These are phyloP conservation scores for Hypocryptadius cinnamomeus DNA, from an alignment of 2,113 vertebrate genomes.

Conservation along the genomic window DNA sequence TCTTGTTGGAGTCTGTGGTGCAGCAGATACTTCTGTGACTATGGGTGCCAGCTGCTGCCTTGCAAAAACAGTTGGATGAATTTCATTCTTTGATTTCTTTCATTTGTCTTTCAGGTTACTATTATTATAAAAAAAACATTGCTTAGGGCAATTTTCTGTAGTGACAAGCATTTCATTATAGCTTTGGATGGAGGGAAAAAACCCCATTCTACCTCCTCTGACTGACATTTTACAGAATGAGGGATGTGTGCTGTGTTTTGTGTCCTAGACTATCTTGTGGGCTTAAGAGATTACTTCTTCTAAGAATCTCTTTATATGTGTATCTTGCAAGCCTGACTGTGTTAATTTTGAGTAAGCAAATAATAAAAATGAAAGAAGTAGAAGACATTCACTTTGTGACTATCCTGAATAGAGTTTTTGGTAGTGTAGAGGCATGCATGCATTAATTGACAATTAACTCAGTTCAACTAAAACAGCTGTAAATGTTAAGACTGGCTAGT, in stretches of 20 bases:
- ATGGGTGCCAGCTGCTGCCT: background rate
- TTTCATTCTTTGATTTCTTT: background rate
- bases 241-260: background rate
- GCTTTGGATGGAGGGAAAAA: background rate
- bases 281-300: background rate
- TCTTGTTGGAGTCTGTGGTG: background rate
- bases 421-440: background rate
- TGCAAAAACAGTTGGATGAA: background rate
- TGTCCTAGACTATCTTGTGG: background rate
- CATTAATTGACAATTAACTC: background rate
- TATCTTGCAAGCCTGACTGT: background rate
- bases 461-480: background rate
- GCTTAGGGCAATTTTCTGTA: background rate
- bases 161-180: background rate
- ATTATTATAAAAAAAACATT: background rate
- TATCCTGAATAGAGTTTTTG: background rate
- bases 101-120: background rate
- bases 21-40: background rate
- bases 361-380: background rate
- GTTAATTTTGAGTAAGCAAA: background rate
- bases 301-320: background rate
- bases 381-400: background rate
- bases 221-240: background rate
- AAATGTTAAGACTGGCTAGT: slow-evolving; percentile 5
- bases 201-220: fast-evolving